Evolutionary conservation across 2,797 vertebrate genomes (phyloP), one percentile per base, ranked within the genome.

Genomic region (Mus minutoides): DNA sequence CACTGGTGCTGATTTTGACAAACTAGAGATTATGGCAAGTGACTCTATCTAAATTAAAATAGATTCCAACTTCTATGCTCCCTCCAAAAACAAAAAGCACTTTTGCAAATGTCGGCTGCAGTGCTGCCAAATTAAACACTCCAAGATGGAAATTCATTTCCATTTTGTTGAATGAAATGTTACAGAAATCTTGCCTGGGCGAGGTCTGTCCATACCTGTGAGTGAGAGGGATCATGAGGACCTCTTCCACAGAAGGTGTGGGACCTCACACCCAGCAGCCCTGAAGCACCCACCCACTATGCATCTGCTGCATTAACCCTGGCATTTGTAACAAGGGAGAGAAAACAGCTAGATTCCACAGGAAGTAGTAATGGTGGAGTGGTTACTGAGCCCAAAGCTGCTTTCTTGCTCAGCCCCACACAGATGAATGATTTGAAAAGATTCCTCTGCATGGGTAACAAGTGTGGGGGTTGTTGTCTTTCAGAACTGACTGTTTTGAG

Each of bases 31-130:
- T 88, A 88, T 95, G 87, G 83, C n/a, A 89, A 85, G 43, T 97
- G 46, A 21, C 62, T 94, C 96, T 19, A 24, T 96, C 90, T 31
- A 71, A 29, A 34, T 95, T 94, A 60, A 96, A 97, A 96, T 75
- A 92, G 17, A 2, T 43, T 60, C 95, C 76, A 88, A 90, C 76
- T 88, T 49, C 37, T 11, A 6, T 62, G 2, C 21, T 90, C 91
- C 0, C 93, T 88, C 76, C 60, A 77, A 95, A 37, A 43, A 17
- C 52, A 75, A 46, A 94, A 94, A 95, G 83, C 78, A 85, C 34
- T 52, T 90, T 83, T 92, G 60, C 67, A 94, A 71, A 96, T 71
- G 73, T 76, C 11, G 49, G 87, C 54, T 79, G 12, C 14, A 17
- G 29, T 6, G 75, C 95, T 95, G 67, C 91, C 73, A 80, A 67